Evolutionary conservation across 2,113 vertebrate species (phyloP).

Genomic region (Epinephelus fuscoguttatus): DNA sequence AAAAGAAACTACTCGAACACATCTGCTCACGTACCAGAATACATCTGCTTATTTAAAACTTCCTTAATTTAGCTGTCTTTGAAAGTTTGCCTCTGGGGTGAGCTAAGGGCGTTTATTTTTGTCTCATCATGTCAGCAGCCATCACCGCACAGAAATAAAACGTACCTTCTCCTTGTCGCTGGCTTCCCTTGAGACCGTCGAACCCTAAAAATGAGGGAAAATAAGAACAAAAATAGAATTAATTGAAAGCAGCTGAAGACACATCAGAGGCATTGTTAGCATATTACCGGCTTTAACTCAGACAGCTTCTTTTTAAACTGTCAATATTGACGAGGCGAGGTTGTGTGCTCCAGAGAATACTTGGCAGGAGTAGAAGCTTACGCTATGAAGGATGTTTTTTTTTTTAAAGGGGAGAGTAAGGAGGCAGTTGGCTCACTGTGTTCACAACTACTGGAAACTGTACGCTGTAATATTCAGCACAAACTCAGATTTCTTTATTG

Average conservation of each 20-base stretch:
- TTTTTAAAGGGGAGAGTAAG: not conserved
- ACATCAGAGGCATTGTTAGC: conserved; percentile 33
- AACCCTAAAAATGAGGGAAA: conserved; percentile 85
- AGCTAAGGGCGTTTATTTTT: conserved; percentile 61
- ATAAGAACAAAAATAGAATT: conserved; percentile 47
- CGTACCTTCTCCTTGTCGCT: conserved; percentile 96
- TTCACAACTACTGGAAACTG: not conserved
- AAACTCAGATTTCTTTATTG: not conserved
- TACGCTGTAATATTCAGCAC: not conserved
- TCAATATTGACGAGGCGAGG: conserved; percentile 10
- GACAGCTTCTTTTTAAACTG: conserved; percentile 29
- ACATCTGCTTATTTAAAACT: conserved; percentile 36
- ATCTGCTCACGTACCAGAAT: conserved; percentile 11
- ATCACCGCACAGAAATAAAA: conserved; percentile 41
- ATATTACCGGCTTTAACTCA: not conserved
- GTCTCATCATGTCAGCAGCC: conserved; percentile 41
- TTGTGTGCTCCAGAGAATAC: conserved; percentile 30
- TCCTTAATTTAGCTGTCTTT: conserved; percentile 46
- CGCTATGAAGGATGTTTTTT: not conserved
- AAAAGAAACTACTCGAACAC: not conserved
- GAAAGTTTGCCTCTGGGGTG: conserved; percentile 35
- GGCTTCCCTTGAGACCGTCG: conserved; percentile 95
- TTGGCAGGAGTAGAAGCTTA: conserved; percentile 35
- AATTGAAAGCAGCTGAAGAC: conserved; percentile 14
- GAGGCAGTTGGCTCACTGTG: not conserved